Evolutionary conservation across 2,888 invertebrate species (phyloP).

Genomic region (Leptinotarsa peninsularis): DNA sequence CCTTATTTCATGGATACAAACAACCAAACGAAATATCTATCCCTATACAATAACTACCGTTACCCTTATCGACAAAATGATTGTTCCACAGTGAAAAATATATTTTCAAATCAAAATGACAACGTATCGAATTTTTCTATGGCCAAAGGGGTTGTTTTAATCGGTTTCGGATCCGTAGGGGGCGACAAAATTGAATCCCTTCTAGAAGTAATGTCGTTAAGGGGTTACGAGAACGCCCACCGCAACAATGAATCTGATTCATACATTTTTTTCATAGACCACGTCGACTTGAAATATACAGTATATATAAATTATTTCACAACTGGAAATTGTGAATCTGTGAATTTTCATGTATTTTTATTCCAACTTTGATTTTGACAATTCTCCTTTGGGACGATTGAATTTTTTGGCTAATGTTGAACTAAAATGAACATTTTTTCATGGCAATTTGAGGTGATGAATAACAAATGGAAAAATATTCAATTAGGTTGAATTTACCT

Average conservation of each 20-base stretch:
- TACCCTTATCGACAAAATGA: conserved; percentile 54
- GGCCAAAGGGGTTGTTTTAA: conserved; percentile 66
- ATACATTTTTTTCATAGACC: background rate
- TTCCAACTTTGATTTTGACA: too few species aligned
- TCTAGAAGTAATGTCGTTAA: conserved; percentile 62
- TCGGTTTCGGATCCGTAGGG: conserved; percentile 63
- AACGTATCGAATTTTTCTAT: conserved; percentile 66
- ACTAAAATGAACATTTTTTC: too few species aligned
- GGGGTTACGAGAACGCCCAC: conserved; percentile 64
- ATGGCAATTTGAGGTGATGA: too few species aligned
- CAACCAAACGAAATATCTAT: conserved; percentile 47
- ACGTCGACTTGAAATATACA: too few species aligned
- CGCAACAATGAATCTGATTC: conserved; percentile 59
- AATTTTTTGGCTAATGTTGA: too few species aligned
- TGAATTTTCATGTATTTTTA: too few species aligned
- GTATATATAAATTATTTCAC: too few species aligned
- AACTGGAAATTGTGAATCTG: too few species aligned
- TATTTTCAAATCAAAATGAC: conserved; percentile 65
- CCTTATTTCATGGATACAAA: conserved; percentile 50
- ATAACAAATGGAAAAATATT: too few species aligned
- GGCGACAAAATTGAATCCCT: conserved; percentile 61
- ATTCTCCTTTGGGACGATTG: too few species aligned
- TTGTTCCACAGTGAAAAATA: conserved; percentile 57
- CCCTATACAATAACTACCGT: conserved; percentile 43
- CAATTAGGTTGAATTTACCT: too few species aligned